Evolutionary conservation across 1,140 invertebrate genomes (phyloP), one percentile per base, ranked within the genome.

Genomic region (Nylanderia fulva): DNA sequence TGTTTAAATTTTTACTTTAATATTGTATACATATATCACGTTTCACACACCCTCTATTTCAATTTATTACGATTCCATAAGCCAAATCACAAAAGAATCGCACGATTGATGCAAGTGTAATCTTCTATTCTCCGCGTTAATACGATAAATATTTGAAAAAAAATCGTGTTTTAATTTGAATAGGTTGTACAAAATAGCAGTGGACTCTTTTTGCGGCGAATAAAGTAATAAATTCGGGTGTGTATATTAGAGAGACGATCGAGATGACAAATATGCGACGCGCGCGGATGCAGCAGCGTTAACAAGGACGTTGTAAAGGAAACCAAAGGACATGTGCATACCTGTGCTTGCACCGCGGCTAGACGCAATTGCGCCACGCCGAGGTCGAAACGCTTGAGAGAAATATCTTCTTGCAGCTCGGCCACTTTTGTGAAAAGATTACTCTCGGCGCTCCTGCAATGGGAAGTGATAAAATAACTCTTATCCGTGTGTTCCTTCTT

Each of bases 401-500:
- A 98, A 93, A 99, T 98, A 91, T 99, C 98, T 94, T 99, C 98
- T 95, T 99, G 97, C 27, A 98, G 95, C 95, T 99, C 98, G 93
- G 99, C 99, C 77, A 98, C 98, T 96, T 99, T 99, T 91, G 98
- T 98, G 94, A 97, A 98, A 39, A 98, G 95, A 90, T 97, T 97
- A 66, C 97, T 97, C 92, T 99, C 98, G 82, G 97, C 94, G 92
- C 96, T 97, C 94, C 97, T 97, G 94, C 24, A 89, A 87, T 75
- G 45, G 77, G 24, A 80, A 63, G 45, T 36, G 76, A 79, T 36
- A 80, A 84, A 69, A 36, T 42, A 68, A 64, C 24, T 36, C 29
- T 82, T 56, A 15, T 21, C 15, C 7, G 39, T 9, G 24, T 64
- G 68, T 72, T 33, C 29, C 77, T 9, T 7, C 39, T 72, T 82